Evolutionary conservation across 2,888 invertebrate genomes (phyloP).

Genomic region (Dugesia japonica): DNA sequence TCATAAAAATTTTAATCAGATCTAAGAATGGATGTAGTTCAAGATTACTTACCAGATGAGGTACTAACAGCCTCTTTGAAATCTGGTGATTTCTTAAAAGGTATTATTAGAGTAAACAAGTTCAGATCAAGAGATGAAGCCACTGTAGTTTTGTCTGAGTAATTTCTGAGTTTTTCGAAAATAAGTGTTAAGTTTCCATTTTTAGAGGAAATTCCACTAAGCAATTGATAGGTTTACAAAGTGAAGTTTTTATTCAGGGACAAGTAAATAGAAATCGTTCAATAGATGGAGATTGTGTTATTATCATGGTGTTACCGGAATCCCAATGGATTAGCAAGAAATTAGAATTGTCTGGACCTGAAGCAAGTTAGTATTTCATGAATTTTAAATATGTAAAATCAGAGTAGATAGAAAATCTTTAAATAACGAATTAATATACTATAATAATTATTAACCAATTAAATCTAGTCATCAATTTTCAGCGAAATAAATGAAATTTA

Average conservation of each 20-base stretch:
- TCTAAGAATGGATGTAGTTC: neutral
- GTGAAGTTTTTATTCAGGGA: neutral
- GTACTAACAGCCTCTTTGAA: neutral
- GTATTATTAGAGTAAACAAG: neutral
- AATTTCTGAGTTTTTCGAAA: neutral
- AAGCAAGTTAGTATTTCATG: neutral
- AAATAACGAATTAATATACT: too few species aligned
- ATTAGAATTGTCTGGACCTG: neutral
- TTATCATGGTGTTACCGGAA: neutral
- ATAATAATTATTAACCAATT: too few species aligned
- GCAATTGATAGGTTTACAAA: neutral
- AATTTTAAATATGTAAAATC: too few species aligned
- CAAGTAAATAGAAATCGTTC: neutral
- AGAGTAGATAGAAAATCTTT: too few species aligned
- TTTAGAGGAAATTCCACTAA: neutral
- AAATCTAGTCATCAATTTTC: too few species aligned
- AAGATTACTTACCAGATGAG: neutral
- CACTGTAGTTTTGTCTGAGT: neutral
- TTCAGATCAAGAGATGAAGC: slow-evolving; percentile 15
- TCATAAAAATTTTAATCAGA: neutral
- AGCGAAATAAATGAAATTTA: too few species aligned
- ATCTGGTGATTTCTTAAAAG: neutral
- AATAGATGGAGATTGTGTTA: neutral
- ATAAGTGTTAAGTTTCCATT: neutral
- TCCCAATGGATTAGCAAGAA: neutral